Conservation (phyloP, 1,140 invertebrate species). For the Ganaspis sp. region DNA sequence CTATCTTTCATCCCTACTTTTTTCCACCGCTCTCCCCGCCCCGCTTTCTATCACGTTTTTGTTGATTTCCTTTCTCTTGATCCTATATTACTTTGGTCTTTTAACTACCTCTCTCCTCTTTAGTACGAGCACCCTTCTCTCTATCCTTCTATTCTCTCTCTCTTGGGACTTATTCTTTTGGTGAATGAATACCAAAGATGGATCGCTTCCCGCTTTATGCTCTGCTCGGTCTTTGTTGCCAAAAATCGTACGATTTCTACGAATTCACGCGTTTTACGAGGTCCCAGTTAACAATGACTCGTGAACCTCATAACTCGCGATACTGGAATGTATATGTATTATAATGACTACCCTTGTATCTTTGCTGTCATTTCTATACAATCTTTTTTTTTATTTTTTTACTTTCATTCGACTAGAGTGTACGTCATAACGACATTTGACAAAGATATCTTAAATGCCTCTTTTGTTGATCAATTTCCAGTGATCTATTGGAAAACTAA, state of each 20-base stretch:
- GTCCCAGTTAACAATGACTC: conserved; percentile 45
- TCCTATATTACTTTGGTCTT: conserved; percentile 33
- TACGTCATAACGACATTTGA: not conserved
- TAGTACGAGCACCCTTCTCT: conserved; percentile 43
- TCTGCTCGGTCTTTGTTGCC: conserved; percentile 58
- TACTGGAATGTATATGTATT: conserved; percentile 5
- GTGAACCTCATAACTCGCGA: conserved; percentile 45
- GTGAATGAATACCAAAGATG: conserved; percentile 70
- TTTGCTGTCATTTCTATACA: conserved; percentile 27
- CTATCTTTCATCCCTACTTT: conserved; percentile 35
- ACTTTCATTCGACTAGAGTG: not conserved
- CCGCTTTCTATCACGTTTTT: conserved; percentile 9
- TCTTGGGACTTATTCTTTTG: conserved; percentile 61
- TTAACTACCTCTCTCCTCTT: conserved; percentile 38
- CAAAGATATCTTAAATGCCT: conserved; percentile 31
- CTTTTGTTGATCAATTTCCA: conserved; percentile 39
- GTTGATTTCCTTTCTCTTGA: conserved; percentile 28
- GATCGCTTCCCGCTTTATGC: conserved; percentile 67
- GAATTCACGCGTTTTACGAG: conserved; percentile 61
- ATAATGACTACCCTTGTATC: conserved; percentile 30
- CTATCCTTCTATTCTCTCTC: conserved; percentile 20
- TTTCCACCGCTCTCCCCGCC: conserved; percentile 34
- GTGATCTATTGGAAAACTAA: not conserved
- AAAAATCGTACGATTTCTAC: conserved; percentile 62
- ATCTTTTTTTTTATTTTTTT: not conserved